Base-by-base conservation (phyloP, 2,888 invertebrate species). In the Amblyjoppa fuscipennis region DNA sequence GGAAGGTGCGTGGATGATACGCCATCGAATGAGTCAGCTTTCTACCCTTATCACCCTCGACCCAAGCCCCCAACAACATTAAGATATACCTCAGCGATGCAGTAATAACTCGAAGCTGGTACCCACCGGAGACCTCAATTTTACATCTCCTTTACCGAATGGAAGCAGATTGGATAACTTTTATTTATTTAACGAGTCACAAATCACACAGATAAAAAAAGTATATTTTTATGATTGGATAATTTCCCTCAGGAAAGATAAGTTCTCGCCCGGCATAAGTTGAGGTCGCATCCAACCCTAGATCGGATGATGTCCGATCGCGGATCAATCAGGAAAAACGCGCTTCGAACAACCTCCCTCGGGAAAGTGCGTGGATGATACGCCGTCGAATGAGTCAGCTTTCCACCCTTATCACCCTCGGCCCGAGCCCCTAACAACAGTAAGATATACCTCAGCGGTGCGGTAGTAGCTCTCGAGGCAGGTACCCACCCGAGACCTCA, bases 401-500 rank as follows among this genome's bases (percentile, higher is more conserved):
- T 25, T 20, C 41, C 11, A n/a, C 38, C 71, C 53, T 41, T n/a
- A 13, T 49, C 41, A 68, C 79, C 49, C 73, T 78, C 56, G 20
- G 69, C 68, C 51, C 25, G 64, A 28, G 56, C 80, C 75, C 83
- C 78, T 80, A 70, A 49, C 75, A 76, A 13, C 49, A 66, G 71
- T 41, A 13, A 45, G 11, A 77, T 76, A 76, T 76, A 82, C 53
- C 75, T 70, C 49, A 59, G 70, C 38, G 69, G 34, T 70, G 41
- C 53, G 75, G 61, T 61, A 68, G 59, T 79, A 74, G 28, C 83
- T 66, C 76, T 68, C 68, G 80, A 85, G 83, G 73, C 69, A 77
- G 80, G 80, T 81, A 70, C 75, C 80, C 74, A 76, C 69, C 76
- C 83, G 64, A 83, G 77, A 85, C 83, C 83, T 83, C 76, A 80